Base-by-base conservation (phyloP, 1,140 invertebrate genomes). In the Homarus americanus region DNA sequence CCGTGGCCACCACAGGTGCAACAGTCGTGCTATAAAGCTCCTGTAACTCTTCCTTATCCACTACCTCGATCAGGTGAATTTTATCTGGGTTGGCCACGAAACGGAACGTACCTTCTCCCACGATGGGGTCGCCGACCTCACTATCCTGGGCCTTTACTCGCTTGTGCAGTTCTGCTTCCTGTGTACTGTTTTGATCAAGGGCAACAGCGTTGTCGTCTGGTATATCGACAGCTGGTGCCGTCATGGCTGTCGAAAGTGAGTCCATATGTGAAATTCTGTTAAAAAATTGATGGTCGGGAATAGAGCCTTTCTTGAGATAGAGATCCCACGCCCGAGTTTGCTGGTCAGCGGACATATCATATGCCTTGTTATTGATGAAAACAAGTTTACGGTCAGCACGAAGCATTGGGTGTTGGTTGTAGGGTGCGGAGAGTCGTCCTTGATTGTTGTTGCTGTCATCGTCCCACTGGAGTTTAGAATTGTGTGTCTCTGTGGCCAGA, bases 351-450 rank as follows among this genome's bases (percentile, higher is more conserved):
- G 28, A 36, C 73, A 87, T 41, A 28, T 78, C 73, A 9, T 63
- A 78, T 0, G 84, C 73, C 49, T 87, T 78, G 84, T 78, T 87
- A 44, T 87, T 78, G 32, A 86, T 73, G 83, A 86, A 58, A 41
- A 75, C 53, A 28, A 63, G 73, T 15, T 40, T 78, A 7, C 84
- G 9, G 9, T 63, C 36, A 41, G 24, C 41, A 49, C 3, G 78
- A 28, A 28, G 7, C 38, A 49, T 9, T 32, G 78, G 41, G 40
- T 41, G 78, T 80, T 44, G 78, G 78, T 28, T 9, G 75, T 1
- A n/a, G n/a, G n/a, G n/a, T 17, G 73, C 9, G 73, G 12, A 75
- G 5, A 34, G 73, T 10, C 36, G 73, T 75, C 5, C 28, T 3
- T 75, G 15, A 36, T 32, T 75, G 4, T 20, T 36, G 73, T 5